These are phyloP conservation scores for Troglohyphantes excavatus DNA, from an alignment of 2,888 invertebrate species.

Conservation along the genomic window DNA sequence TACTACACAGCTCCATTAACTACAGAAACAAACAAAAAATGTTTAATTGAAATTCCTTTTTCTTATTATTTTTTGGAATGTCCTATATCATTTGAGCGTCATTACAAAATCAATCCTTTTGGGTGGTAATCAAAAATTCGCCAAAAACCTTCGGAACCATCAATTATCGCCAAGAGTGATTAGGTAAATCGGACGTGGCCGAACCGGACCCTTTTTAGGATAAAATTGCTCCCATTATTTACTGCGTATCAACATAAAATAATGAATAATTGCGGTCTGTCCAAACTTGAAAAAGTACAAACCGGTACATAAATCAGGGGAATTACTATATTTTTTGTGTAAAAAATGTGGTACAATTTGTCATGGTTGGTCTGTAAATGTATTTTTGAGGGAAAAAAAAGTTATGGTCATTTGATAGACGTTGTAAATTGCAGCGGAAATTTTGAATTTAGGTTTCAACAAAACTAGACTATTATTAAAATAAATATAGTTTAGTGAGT, in stretches of 20 bases:
- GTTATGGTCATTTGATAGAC: too few species aligned
- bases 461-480: too few species aligned
- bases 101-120: conserved; percentile 54
- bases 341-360: too few species aligned
- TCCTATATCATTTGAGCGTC: conserved; percentile 18
- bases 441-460: too few species aligned
- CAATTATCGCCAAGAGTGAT: conserved; percentile 33
- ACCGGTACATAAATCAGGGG: background rate
- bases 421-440: too few species aligned
- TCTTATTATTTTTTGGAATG: conserved; percentile 10
- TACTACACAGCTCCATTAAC: background rate
- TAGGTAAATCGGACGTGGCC: conserved; percentile 39
- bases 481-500: too few species aligned
- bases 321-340: background rate
- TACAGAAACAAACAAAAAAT: background rate
- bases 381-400: too few species aligned
- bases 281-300: background rate
- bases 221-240: conserved; percentile 48
- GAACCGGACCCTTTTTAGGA: conserved; percentile 29
- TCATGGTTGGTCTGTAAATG: too few species aligned
- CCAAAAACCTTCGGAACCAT: background rate
- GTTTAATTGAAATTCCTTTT: conserved; percentile 15
- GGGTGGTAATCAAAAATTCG: conserved; percentile 42
- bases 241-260: conserved; percentile 22
- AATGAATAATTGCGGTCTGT: conserved; percentile 27